These are phyloP conservation scores for Epinotia ramella DNA, from an alignment of 2,888 invertebrate genomes.

Conservation along the genomic window DNA sequence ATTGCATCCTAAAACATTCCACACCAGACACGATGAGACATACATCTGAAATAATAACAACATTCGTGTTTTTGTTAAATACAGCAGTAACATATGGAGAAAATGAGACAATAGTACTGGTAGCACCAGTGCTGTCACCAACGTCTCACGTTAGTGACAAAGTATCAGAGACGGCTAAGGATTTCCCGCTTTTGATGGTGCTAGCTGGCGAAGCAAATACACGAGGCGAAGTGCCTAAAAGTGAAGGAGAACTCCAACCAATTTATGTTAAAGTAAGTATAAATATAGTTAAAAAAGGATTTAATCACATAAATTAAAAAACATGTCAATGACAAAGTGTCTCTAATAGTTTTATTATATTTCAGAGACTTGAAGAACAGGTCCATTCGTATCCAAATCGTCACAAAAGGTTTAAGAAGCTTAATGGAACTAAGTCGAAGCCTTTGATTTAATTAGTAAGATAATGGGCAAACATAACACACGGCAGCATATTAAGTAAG, in stretches of 20 bases:
- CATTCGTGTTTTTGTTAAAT: constrained; percentile 36
- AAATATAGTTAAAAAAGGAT: not conserved
- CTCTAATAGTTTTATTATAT: constrained; percentile 33
- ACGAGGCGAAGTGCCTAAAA: constrained; percentile 45
- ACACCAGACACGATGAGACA: constrained; percentile 62
- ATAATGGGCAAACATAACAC: not conserved
- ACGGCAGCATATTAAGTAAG: not conserved
- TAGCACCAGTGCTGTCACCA: constrained; percentile 69
- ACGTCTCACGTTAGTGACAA: constrained; percentile 57
- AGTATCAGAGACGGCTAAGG: constrained; percentile 69
- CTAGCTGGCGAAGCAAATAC: constrained; percentile 57
- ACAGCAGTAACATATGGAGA: constrained; percentile 42
- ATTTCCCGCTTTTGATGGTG: constrained; percentile 70
- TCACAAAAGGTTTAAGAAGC: constrained; percentile 37
- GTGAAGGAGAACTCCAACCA: constrained; percentile 54
- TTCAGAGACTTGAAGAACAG: constrained; percentile 65
- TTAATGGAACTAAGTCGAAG: constrained; percentile 2
- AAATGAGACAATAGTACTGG: constrained; percentile 57
- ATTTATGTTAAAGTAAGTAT: constrained; percentile 73
- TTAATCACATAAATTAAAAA: not conserved
- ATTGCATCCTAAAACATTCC: constrained; percentile 60
- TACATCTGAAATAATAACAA: constrained; percentile 45
- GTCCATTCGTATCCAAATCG: constrained; percentile 41
- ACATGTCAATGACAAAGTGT: not conserved
- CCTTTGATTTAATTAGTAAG: constrained; percentile 11